Evolutionary conservation across 2,797 vertebrate species (phyloP).

Genomic region (Odontamblyopus rebecca): DNA sequence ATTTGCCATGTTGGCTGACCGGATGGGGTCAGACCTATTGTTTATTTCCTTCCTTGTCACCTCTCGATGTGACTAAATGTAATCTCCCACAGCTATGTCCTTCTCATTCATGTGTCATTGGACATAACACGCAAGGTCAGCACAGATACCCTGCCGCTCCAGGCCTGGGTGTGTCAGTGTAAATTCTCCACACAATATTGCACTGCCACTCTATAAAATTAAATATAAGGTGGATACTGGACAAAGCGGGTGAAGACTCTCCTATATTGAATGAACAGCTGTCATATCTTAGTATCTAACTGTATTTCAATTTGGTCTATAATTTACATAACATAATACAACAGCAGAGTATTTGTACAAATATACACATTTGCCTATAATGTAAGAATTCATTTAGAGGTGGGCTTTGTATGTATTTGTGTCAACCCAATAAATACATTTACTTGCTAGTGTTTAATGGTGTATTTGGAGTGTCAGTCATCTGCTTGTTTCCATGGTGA

Average conservation of each 20-base stretch:
- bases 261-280: constrained; percentile 1
- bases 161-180: constrained; percentile 21
- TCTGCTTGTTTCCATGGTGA: background rate
- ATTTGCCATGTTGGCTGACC: constrained; percentile 33
- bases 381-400: background rate
- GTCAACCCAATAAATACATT: background rate
- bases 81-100: constrained; percentile 42
- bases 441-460: too few species aligned
- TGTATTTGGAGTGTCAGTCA: background rate
- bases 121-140: constrained; percentile 45
- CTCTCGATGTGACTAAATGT: constrained; percentile 41
- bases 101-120: constrained; percentile 24
- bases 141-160: background rate
- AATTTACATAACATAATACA: too few species aligned
- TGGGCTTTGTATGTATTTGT: background rate
- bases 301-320: background rate
- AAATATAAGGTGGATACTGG: constrained; percentile 12
- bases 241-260: background rate
- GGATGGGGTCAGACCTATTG: constrained; percentile 35
- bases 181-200: constrained; percentile 24
- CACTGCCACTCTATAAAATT: constrained; percentile 34
- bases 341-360: too few species aligned
- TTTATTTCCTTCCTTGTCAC: constrained; percentile 48
- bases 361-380: background rate
- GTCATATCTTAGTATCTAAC: background rate